Evolutionary conservation across 2,888 invertebrate species (phyloP).

Genomic region (Polydrusus tereticollis): DNA sequence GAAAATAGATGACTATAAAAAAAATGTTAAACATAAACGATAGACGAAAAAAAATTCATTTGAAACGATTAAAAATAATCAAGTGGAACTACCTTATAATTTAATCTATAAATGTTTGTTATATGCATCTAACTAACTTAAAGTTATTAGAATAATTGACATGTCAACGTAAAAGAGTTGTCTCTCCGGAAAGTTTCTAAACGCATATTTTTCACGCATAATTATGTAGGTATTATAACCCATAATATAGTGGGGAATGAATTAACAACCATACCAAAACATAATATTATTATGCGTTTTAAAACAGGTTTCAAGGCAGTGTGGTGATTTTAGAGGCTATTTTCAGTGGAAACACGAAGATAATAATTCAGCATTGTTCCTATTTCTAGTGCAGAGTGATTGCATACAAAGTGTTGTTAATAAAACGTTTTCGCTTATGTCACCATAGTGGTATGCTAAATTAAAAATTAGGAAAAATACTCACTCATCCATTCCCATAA

Average conservation of each 20-base stretch:
- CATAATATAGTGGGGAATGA: neutral
- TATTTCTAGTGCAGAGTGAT: neutral
- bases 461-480: too few species aligned
- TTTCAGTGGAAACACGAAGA: neutral
- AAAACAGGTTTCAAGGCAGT: neutral
- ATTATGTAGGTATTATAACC: slow-evolving; percentile 19
- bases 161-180: neutral
- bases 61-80: too few species aligned
- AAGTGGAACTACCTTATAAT: too few species aligned
- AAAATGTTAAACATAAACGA: too few species aligned
- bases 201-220: slow-evolving; percentile 32
- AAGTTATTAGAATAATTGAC: slow-evolving; percentile 25
- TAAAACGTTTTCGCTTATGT: neutral
- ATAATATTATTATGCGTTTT: neutral
- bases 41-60: too few species aligned
- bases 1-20: too few species aligned
- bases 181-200: neutral
- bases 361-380: neutral
- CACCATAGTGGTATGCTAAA: neutral
- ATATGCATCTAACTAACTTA: too few species aligned
- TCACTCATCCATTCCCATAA: too few species aligned
- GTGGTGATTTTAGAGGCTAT: neutral
- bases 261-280: neutral
- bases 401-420: neutral
- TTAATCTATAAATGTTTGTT: too few species aligned